Percentiles rank a stretch among this genome's conserved stretches.
These are phyloP conservation scores for Tachysurus vachellii DNA, from an alignment of 2,113 vertebrate species.

Conservation along the genomic window DNA sequence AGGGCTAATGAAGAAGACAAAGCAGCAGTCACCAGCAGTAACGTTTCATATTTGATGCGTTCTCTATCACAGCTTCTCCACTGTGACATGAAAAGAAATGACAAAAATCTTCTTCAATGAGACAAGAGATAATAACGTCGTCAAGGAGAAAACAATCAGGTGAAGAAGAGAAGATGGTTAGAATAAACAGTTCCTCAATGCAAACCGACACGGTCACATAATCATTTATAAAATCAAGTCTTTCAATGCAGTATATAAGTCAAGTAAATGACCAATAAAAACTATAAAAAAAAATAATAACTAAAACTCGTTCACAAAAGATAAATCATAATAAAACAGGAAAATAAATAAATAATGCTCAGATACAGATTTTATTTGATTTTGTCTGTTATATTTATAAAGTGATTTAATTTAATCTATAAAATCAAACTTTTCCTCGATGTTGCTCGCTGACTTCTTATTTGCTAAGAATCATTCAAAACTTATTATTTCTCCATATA, in stretches of 20 bases:
- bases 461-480: background rate
- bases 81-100: conserved; percentile 3
- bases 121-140: conserved; percentile 68
- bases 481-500: background rate
- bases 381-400: background rate
- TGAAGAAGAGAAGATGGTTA: conserved; percentile 71
- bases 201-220: background rate
- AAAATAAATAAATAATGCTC: background rate
- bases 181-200: background rate
- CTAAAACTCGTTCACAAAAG: too few relatives aligned
- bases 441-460: background rate
- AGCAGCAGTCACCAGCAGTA: conserved; percentile 58
- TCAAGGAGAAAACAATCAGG: conserved; percentile 63
- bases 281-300: background rate
- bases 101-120: conserved; percentile 39
- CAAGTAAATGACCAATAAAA: background rate
- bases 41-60: conserved; percentile 54
- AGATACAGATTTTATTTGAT: too few relatives aligned
- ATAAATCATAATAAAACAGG: too few relatives aligned
- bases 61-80: conserved; percentile 16
- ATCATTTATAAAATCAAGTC: background rate
- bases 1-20: conserved; percentile 66
- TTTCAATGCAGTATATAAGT: background rate
- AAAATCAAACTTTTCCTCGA: conserved; percentile 4
- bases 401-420: background rate